phyloP scores from a whole-genome alignment of 2,113 vertebrate species.

The Tachycineta bicolor region DNA sequence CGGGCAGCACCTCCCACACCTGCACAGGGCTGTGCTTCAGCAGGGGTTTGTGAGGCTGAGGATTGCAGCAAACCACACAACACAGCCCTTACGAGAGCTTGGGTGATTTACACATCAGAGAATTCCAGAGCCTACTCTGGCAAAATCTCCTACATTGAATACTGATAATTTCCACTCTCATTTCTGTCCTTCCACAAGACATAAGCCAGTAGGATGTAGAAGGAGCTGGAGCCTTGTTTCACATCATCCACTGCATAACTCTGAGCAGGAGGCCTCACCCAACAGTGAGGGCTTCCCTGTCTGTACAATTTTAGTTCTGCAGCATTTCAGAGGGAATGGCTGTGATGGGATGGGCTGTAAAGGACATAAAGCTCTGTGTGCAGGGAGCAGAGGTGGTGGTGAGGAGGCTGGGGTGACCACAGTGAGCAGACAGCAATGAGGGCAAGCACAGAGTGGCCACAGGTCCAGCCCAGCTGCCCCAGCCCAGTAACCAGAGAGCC shows the following conservation, averaged over 20 bases:
- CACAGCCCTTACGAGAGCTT: background rate
- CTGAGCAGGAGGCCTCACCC: background rate
- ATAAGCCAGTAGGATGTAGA: background rate
- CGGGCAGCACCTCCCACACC: background rate
- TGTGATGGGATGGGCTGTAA: background rate
- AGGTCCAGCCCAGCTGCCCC: background rate
- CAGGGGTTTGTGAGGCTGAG: background rate
- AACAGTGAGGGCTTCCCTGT: background rate
- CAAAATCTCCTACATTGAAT: background rate
- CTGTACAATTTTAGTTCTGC: background rate
- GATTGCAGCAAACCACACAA: background rate
- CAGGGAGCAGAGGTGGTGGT: background rate
- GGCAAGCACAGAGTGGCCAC: background rate
- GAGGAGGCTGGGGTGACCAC: background rate
- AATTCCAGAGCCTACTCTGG: background rate
- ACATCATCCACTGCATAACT: background rate
- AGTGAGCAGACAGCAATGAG: background rate
- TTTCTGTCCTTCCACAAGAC: background rate
- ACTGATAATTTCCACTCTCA: background rate
- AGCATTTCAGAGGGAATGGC: background rate
- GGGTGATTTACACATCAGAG: background rate
- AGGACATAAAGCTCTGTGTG: background rate
- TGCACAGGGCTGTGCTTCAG: background rate
- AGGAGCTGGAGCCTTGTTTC: background rate
- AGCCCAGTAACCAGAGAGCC: background rate